Percentiles rank a stretch among this genome's conserved stretches.
These are phyloP conservation scores for Fulica atra DNA, from an alignment of 2,113 vertebrate genomes.

Conservation along the genomic window DNA sequence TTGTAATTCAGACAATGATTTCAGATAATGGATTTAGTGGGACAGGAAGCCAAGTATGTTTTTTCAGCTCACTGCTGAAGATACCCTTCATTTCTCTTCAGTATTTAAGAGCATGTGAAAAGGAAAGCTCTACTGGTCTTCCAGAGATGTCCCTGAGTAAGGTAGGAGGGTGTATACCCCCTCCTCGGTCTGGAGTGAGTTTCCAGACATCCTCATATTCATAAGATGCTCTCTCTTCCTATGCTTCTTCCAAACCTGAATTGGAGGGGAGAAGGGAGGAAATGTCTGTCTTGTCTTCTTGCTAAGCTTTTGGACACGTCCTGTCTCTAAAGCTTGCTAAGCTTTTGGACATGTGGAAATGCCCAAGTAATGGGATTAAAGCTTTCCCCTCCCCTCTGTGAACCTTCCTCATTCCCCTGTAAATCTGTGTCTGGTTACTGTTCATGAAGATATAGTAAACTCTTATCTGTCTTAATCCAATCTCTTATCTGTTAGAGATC, in stretches of 20 bases:
- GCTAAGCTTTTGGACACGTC: not conserved
- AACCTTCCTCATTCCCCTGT: not conserved
- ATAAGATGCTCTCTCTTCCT: not conserved
- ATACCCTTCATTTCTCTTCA: not conserved
- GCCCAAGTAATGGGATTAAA: not conserved
- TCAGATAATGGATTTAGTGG: not conserved
- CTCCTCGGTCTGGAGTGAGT: not conserved
- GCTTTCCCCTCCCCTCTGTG: rapidly evolving
- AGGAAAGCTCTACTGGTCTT: not conserved
- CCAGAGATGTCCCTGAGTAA: not conserved
- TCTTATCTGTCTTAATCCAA: not conserved
- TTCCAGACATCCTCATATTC: not conserved
- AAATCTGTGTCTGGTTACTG: slow-evolving; percentile 8
- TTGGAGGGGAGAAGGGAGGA: not conserved
- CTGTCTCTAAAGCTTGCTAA: not conserved
- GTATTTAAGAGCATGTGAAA: not conserved
- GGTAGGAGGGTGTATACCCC: not conserved
- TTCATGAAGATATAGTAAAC: not conserved
- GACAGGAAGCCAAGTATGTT: not conserved
- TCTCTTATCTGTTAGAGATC: slow-evolving; percentile 22
- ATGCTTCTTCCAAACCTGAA: not conserved
- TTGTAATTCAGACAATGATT: not conserved
- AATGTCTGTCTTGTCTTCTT: not conserved
- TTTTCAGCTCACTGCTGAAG: not conserved
- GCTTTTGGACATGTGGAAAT: not conserved